A percentile compares a stretch with the other conserved stretches of the same genome.
Evolutionary conservation across 2,888 invertebrate genomes (phyloP).

Genomic region (Megalurothrips usitatus): DNA sequence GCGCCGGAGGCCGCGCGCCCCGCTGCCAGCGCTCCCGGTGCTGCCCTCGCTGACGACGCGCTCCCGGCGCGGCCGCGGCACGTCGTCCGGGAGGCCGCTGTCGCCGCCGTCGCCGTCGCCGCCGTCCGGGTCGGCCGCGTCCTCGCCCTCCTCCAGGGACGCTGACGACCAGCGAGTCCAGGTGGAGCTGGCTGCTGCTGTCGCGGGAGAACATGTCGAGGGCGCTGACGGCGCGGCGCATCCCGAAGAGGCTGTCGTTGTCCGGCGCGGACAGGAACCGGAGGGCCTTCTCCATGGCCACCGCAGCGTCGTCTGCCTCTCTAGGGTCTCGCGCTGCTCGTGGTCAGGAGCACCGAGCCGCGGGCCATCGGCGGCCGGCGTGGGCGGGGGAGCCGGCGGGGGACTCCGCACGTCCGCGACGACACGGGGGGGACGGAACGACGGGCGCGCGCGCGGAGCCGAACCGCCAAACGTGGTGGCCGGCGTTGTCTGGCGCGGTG

Average conservation of each 20-base stretch:
- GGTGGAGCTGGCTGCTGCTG: background rate
- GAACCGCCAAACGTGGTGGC: no score
- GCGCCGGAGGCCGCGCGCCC: background rate
- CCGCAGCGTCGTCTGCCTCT: background rate
- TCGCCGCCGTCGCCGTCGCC: background rate
- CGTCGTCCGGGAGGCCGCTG: background rate
- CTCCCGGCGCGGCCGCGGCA: background rate
- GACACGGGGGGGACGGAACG: no score
- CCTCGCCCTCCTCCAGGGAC: background rate
- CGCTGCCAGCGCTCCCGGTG: background rate
- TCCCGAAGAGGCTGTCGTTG: background rate
- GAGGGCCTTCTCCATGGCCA: background rate
- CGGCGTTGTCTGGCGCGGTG: no score
- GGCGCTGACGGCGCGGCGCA: conserved; percentile 3
- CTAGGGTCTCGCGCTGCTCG: background rate
- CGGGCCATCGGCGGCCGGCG: background rate
- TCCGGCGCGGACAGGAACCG: background rate
- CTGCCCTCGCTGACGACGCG: background rate
- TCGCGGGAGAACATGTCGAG: background rate
- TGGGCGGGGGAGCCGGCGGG: background rate
- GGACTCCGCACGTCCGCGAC: no score
- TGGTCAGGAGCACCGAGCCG: background rate
- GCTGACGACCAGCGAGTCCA: background rate
- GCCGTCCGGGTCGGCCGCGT: background rate
- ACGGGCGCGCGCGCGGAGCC: no score